Conservation (phyloP, 2,113 vertebrate species). For the Mellivora capensis region DNA sequence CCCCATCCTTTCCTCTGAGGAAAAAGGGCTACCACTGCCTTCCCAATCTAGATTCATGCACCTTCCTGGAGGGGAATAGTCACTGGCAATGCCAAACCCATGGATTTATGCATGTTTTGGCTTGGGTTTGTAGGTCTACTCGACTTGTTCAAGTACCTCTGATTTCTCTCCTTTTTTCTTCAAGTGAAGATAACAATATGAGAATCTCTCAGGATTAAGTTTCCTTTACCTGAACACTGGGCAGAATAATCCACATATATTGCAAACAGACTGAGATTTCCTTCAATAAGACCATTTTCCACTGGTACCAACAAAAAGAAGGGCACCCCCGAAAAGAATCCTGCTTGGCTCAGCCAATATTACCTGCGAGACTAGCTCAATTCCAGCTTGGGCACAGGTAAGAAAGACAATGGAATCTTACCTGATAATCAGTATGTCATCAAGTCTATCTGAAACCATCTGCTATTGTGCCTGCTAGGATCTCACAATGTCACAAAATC, state of each 20-base stretch:
- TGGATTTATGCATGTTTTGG: background rate
- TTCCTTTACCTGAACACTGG: too few species aligned
- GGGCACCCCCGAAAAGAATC: background rate
- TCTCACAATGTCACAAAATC: background rate
- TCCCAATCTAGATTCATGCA: background rate
- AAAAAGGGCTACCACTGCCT: background rate
- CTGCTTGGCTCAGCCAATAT: background rate
- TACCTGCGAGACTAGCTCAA: accelerated
- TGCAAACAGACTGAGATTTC: too few species aligned
- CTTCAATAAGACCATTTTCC: too few species aligned
- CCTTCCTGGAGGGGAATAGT: background rate
- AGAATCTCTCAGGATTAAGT: too few species aligned
- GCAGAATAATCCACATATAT: too few species aligned
- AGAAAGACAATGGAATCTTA: background rate
- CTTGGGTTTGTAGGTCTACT: background rate
- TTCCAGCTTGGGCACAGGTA: too few species aligned
- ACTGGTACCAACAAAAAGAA: too few species aligned
- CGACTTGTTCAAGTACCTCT: background rate
- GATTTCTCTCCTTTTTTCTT: slow-evolving; percentile 4
- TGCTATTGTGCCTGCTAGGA: slow-evolving; percentile 71
- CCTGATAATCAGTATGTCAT: slow-evolving; percentile 15
- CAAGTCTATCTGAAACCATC: background rate
- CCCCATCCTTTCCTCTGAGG: background rate
- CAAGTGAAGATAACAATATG: background rate
- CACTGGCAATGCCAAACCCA: background rate